Base-by-base conservation (phyloP, 1,140 invertebrate species). In the Macrostomum lignano region DNA sequence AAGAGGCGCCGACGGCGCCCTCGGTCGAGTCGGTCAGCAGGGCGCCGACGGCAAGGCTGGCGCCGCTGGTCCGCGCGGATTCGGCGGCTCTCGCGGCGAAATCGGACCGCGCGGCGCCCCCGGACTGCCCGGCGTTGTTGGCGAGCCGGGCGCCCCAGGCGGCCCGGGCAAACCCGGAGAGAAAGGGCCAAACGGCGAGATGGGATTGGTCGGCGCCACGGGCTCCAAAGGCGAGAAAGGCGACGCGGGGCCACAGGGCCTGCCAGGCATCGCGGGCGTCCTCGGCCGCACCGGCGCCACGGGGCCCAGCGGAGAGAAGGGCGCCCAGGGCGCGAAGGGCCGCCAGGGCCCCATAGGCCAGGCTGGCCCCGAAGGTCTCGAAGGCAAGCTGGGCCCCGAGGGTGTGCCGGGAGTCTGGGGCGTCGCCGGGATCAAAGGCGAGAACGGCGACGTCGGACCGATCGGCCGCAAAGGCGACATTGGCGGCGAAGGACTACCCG, bases 61-160 rank as follows among this genome's bases (percentile, higher is more conserved):
- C n/a, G n/a, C n/a, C n/a, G n/a, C n/a, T n/a, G n/a, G n/a, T n/a
- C n/a, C n/a, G n/a, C n/a, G 26, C 21, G 36, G 36, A 13, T 1
- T 14, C 13, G 31, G 14, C 5, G 36, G 36, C 2, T 3, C 35
- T 9, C 11, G 33, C 15, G 36, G 36, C 24, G 11, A 11, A 36
- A 17, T 26, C 17, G 36, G 36, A 7, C 15, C 13, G 10, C 32
- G n/a, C 4, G 36, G 36, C 3, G 36, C 32, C 13, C 36, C 11
- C 20, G 36, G 36, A 6, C 14, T 24, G 17, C 14, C 6, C 13
- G 36, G 36, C 10, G 11, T n/a, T n/a, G n/a, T n/a, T n/a, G n/a
- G n/a, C n/a, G n/a, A n/a, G n/a, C n/a, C n/a, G n/a, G n/a, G n/a
- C 13, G 17, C 19, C 20, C 17, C 33, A 36, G 4, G 17, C 32